Conservation (phyloP, 2,797 vertebrate genomes). For the Benthosema pterotum region DNA sequence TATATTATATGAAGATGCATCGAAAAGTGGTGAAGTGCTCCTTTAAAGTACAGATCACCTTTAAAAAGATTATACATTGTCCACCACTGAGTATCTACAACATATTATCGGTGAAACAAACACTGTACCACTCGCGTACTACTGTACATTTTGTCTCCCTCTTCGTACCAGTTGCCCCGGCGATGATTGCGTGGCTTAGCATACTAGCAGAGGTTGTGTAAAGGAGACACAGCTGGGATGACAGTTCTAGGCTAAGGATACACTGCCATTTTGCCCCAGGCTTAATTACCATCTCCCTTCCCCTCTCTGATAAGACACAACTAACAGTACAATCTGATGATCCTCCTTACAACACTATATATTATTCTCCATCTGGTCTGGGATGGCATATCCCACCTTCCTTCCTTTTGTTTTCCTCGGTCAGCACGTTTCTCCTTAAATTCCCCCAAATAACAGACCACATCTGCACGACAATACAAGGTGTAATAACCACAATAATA, state of each 20-base stretch:
- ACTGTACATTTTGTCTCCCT: conserved; percentile 27
- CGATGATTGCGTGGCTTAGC: conserved; percentile 37
- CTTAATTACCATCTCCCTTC: conserved; percentile 65
- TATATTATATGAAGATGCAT: too few species aligned
- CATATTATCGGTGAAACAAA: too few species aligned
- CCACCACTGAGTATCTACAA: too few species aligned
- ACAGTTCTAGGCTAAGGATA: conserved; percentile 64
- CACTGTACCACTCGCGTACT: conserved; percentile 11
- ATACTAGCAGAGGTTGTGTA: conserved; percentile 34
- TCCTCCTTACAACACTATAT: conserved; percentile 43
- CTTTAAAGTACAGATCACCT: too few species aligned
- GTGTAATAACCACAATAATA: conserved; percentile 48
- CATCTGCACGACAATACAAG: conserved; percentile 49
- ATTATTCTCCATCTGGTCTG: conserved; percentile 28
- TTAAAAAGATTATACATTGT: too few species aligned
- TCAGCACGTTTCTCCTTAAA: conserved; percentile 17
- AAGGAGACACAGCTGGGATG: conserved; percentile 47
- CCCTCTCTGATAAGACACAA: conserved; percentile 57
- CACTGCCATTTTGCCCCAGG: conserved; percentile 59
- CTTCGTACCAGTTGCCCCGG: conserved; percentile 38
- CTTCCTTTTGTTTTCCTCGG: background rate
- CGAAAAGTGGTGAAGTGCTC: too few species aligned
- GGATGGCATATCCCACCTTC: conserved; percentile 4
- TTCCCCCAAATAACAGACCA: conserved; percentile 14
- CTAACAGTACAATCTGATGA: conserved; percentile 10